Conservation (phyloP, 23 tunicate genomes). For the Phallusia fumigata region DNA sequence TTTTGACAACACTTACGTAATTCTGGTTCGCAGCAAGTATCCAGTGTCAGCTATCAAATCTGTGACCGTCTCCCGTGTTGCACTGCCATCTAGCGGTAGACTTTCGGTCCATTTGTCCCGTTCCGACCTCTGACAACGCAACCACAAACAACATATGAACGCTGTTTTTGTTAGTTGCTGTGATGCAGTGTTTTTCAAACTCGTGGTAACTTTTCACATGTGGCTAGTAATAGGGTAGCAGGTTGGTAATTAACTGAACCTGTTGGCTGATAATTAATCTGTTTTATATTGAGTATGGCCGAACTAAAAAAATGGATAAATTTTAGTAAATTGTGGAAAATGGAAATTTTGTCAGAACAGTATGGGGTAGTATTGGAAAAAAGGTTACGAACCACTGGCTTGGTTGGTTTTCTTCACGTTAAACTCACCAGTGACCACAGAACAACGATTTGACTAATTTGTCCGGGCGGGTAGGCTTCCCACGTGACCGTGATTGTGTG, state of each 20-base stretch:
- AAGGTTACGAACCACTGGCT: too few relatives aligned
- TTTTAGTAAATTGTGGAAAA: too few relatives aligned
- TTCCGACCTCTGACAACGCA: background rate
- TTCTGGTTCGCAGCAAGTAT: background rate
- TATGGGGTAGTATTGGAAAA: too few relatives aligned
- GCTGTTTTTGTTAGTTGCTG: background rate
- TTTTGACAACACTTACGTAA: constrained; percentile 18
- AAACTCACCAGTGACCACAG: background rate
- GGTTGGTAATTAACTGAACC: too few relatives aligned
- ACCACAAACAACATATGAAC: too few relatives aligned
- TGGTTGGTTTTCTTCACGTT: background rate
- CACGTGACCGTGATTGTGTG: constrained; percentile 16
- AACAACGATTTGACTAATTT: background rate
- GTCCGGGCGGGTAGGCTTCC: constrained; percentile 8
- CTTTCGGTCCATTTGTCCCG: constrained; percentile 21
- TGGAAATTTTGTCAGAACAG: too few relatives aligned
- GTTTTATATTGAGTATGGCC: too few relatives aligned
- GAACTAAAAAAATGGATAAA: too few relatives aligned
- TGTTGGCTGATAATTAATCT: too few relatives aligned
- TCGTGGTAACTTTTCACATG: too few relatives aligned
- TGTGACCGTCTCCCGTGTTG: constrained; percentile 32
- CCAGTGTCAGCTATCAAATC: constrained; percentile 40
- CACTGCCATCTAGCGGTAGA: constrained; percentile 22
- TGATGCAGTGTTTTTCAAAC: background rate
- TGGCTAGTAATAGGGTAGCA: too few relatives aligned